Conservation (phyloP, 1,140 invertebrate species). For the Melanaphis sacchari region DNA sequence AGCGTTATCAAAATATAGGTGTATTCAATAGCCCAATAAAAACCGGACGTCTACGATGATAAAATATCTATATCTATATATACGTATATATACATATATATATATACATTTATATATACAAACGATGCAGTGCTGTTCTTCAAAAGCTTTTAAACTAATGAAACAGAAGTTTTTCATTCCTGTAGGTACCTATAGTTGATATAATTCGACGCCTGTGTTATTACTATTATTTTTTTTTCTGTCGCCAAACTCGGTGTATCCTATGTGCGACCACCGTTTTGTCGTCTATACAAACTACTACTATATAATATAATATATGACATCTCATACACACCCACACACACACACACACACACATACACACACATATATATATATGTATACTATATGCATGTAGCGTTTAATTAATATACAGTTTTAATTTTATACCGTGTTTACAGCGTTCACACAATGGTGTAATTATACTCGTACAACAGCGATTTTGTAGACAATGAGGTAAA, state of each 20-base stretch:
- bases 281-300: constrained; percentile 15
- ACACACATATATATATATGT: background rate
- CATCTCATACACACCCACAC: background rate
- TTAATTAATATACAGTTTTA: constrained; percentile 45
- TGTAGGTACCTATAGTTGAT: background rate
- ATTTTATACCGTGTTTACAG: constrained; percentile 42
- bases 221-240: constrained; percentile 38
- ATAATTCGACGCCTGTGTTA: constrained; percentile 30
- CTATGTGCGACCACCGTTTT: background rate
- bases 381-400: background rate
- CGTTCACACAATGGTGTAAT: constrained; percentile 20
- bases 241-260: background rate
- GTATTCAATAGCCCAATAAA: constrained; percentile 33
- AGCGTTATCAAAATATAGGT: constrained; percentile 30
- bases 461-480: constrained; percentile 27
- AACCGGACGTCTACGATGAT: constrained; percentile 42
- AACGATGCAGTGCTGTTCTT: background rate
- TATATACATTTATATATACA: background rate
- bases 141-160: constrained; percentile 54
- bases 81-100: background rate
- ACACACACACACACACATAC: background rate
- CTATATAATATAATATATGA: constrained; percentile 8
- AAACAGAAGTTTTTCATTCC: constrained; percentile 36
- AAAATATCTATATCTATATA: constrained; percentile 12
- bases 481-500: background rate